Evolutionary conservation across 1,140 invertebrate species (phyloP).

Genomic region (Amyelois transitella): DNA sequence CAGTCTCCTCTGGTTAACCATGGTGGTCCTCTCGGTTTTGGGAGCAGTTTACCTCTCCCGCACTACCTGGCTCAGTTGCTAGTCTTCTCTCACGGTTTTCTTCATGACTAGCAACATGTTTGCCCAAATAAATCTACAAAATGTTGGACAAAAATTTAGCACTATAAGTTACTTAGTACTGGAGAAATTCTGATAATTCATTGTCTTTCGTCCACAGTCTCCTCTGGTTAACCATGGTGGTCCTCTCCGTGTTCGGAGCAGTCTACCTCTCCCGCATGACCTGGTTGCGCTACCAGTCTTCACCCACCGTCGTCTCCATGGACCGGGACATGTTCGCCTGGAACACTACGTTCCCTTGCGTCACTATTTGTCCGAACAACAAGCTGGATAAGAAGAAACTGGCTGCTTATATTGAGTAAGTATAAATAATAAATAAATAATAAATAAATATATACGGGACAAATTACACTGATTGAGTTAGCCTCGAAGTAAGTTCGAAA

Average conservation of each 20-base stretch:
- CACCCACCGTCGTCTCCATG: slow-evolving; percentile 83
- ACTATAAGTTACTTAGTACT: too few species aligned
- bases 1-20: slow-evolving; percentile 50
- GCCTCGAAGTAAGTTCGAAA: too few species aligned
- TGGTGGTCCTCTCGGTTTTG: slow-evolving; percentile 46
- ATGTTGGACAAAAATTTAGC: too few species aligned
- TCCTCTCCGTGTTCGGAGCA: slow-evolving; percentile 49
- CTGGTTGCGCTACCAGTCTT: slow-evolving; percentile 79
- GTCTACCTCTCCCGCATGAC: slow-evolving; percentile 75
- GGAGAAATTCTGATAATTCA: too few species aligned
- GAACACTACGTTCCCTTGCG: slow-evolving; percentile 81
- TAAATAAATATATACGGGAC: too few species aligned
- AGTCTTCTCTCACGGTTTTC: slow-evolving; percentile 81
- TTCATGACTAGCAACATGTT: slow-evolving; percentile 83
- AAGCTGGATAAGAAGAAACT: slow-evolving; percentile 72
- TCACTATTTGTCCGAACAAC: slow-evolving; percentile 74
- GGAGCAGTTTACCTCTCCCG: slow-evolving; percentile 70
- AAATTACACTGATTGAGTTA: too few species aligned
- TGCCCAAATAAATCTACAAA: too few species aligned
- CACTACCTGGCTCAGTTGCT: slow-evolving; percentile 78
- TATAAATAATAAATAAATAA: background rate
- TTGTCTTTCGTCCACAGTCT: slow-evolving; percentile 34
- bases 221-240: slow-evolving; percentile 52
- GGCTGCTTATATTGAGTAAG: slow-evolving; percentile 67
- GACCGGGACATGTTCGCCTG: slow-evolving; percentile 81